These are phyloP conservation scores for Leucophora obtusa DNA, from an alignment of 2,888 invertebrate species.

Conservation along the genomic window DNA sequence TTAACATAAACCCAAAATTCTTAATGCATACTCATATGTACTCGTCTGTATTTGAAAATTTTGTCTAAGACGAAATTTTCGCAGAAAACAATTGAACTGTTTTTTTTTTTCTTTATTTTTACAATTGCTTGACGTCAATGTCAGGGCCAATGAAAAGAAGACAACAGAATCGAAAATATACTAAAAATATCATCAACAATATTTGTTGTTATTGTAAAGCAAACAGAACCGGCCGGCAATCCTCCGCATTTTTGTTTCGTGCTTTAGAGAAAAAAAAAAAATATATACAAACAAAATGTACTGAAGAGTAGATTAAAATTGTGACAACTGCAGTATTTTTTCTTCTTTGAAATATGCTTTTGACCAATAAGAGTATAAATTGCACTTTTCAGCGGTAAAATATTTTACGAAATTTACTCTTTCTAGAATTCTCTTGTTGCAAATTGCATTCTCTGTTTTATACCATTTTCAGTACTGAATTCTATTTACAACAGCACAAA, in stretches of 20 bases:
- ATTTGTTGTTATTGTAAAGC: conserved; percentile 9
- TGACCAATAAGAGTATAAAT: background rate
- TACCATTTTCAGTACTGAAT: background rate
- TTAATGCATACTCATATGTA: background rate
- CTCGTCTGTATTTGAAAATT: background rate
- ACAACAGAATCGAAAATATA: background rate
- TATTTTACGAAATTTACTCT: background rate
- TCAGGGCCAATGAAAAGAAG: conserved; percentile 35
- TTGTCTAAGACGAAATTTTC: conserved; percentile 33
- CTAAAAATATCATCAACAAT: conserved; percentile 50
- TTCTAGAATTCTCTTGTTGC: background rate
- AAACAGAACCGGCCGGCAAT: conserved; percentile 48
- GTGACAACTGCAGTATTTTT: background rate
- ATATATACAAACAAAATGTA: background rate
- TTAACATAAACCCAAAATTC: background rate
- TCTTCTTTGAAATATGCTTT: too few relatives aligned
- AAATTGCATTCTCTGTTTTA: background rate
- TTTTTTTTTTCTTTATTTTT: background rate
- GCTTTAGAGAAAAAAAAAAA: background rate
- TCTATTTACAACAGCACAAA: conserved; percentile 21
- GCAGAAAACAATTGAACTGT: background rate
- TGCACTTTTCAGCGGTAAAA: background rate
- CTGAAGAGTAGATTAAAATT: background rate
- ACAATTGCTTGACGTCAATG: conserved; percentile 58
- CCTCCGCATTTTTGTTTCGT: background rate